Evolutionary conservation across 1,140 invertebrate genomes (phyloP).

Genomic region (Triops longicaudatus): DNA sequence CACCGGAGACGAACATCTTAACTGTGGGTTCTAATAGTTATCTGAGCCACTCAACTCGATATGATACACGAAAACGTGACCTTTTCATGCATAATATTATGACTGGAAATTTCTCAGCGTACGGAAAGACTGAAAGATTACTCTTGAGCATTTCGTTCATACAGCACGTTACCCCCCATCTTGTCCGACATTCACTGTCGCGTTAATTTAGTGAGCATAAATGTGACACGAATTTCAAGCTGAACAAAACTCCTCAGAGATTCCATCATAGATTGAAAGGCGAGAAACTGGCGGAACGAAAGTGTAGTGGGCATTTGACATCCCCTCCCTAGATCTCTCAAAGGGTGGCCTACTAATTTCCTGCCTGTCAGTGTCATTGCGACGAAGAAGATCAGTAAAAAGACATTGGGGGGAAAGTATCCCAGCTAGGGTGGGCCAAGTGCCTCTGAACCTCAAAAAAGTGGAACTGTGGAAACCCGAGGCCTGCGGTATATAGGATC

Average conservation of each 20-base stretch:
- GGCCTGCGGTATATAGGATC: background rate
- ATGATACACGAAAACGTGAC: too few relatives aligned
- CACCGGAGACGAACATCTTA: too few relatives aligned
- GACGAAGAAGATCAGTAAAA: background rate
- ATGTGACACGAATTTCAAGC: background rate
- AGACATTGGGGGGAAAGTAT: background rate
- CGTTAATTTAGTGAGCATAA: background rate
- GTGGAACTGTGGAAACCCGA: background rate
- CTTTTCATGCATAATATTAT: too few relatives aligned
- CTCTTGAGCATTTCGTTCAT: too few relatives aligned
- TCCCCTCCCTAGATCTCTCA: background rate
- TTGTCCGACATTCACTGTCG: too few relatives aligned
- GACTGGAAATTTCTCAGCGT: too few relatives aligned
- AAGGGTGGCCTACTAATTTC: conserved; percentile 11
- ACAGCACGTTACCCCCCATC: too few relatives aligned
- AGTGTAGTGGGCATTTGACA: background rate
- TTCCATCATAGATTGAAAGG: background rate
- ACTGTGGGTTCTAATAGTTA: too few relatives aligned
- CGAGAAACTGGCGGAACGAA: conserved; percentile 2
- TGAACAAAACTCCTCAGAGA: background rate
- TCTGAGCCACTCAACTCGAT: too few relatives aligned
- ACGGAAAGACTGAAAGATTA: too few relatives aligned
- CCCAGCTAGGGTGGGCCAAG: background rate
- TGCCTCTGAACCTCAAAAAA: background rate
- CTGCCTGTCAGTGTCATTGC: conserved; percentile 14